Conservation (phyloP, 1,140 invertebrate species). For the Branchinecta lindahli region DNA sequence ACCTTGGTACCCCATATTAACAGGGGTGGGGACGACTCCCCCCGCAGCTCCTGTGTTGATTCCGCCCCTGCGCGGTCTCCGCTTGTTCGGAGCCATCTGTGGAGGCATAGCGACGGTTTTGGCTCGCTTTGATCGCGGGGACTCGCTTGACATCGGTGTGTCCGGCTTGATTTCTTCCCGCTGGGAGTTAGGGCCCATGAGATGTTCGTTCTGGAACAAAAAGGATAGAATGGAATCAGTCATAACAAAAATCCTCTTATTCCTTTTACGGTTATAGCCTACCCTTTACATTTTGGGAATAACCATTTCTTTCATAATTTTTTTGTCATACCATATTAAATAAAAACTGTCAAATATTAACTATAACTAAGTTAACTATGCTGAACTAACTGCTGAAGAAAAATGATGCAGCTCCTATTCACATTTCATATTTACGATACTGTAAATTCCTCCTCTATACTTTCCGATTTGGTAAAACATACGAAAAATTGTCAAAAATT, state of each 20-base stretch:
- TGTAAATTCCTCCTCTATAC: too few species aligned
- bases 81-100: slow-evolving; percentile 20
- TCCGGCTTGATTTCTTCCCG: slow-evolving; percentile 40
- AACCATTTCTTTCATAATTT: too few species aligned
- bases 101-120: slow-evolving; percentile 30
- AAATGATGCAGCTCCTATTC: too few species aligned
- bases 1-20: slow-evolving; percentile 21
- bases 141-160: slow-evolving; percentile 40
- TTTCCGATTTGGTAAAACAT: too few species aligned
- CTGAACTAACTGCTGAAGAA: too few species aligned
- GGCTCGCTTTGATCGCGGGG: slow-evolving; percentile 34
- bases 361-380: too few species aligned
- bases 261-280: neutral
- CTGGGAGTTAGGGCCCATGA: slow-evolving; percentile 30
- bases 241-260: neutral
- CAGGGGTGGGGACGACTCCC: slow-evolving; percentile 11
- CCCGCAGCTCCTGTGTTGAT: neutral
- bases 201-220: slow-evolving; percentile 23
- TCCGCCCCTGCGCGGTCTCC: slow-evolving; percentile 13
- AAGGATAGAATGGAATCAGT: neutral
- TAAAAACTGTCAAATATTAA: too few species aligned
- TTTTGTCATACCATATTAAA: too few species aligned
- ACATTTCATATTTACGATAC: too few species aligned
- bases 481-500: too few species aligned
- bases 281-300: too few species aligned